phyloP scores from a whole-genome alignment of 2,888 invertebrate genomes.

The Nineta flava region DNA sequence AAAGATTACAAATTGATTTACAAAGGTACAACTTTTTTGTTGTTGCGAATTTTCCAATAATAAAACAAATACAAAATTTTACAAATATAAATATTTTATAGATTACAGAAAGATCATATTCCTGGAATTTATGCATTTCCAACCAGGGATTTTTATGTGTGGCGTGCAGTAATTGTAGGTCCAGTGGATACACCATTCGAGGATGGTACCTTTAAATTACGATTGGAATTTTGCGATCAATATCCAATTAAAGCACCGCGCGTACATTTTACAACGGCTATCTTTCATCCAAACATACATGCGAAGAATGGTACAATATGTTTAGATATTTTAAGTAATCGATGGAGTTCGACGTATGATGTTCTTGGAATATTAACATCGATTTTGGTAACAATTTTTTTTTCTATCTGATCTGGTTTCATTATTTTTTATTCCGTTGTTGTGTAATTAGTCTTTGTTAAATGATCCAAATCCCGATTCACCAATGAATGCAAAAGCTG shows the following conservation, averaged over 20 bases:
- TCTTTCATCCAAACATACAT: background rate
- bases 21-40: no score
- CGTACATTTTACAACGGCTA: background rate
- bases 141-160: background rate
- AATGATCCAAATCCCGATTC: conserved; percentile 1
- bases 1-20: no score
- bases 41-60: no score
- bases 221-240: background rate
- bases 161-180: background rate
- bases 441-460: background rate
- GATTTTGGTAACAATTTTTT: background rate
- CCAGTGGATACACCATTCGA: background rate
- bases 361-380: background rate
- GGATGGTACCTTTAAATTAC: background rate
- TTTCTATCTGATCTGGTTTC: background rate
- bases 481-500: background rate
- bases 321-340: background rate
- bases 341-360: background rate
- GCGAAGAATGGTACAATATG: background rate
- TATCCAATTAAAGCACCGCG: background rate
- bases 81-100: no score
- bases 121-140: background rate
- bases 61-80: no score
- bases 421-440: background rate
- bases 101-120: conserved; percentile 1